Conservation (phyloP, 2,797 vertebrate species). For the Otolemur crassicaudatus region DNA sequence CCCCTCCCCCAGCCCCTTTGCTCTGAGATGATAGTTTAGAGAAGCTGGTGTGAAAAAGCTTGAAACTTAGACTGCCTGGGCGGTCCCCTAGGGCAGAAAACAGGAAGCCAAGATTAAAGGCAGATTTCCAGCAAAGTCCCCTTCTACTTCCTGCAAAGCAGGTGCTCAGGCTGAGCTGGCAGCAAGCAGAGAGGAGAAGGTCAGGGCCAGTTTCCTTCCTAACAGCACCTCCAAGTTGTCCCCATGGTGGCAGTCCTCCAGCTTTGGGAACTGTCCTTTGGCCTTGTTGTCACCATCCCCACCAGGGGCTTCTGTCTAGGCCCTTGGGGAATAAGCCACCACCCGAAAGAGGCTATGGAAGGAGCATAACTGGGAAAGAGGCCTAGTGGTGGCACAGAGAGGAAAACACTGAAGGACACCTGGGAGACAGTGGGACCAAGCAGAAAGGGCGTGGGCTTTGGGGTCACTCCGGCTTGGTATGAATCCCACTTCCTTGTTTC, state of each 20-base stretch:
- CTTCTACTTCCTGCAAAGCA: constrained; percentile 78
- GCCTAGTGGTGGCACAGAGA: not conserved
- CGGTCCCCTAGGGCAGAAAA: constrained; percentile 81
- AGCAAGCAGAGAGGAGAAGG: not conserved
- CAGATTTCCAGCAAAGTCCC: constrained; percentile 80
- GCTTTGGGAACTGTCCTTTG: not conserved
- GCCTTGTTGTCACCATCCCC: not conserved
- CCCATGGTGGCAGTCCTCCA: not conserved
- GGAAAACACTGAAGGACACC: not conserved
- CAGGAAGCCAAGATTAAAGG: constrained; percentile 84
- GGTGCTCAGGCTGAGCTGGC: constrained; percentile 70
- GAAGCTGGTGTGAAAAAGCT: constrained; percentile 79
- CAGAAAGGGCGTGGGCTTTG: not conserved
- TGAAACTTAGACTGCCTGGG: constrained; percentile 70
- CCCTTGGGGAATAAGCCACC: not conserved
- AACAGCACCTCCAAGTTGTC: not conserved
- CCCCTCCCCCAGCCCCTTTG: constrained; percentile 21
- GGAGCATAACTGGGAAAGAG: not conserved
- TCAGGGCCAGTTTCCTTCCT: not conserved
- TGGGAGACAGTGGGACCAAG: not conserved
- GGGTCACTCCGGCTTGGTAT: not conserved
- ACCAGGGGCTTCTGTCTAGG: not conserved
- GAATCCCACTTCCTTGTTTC: not conserved
- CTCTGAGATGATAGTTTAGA: constrained; percentile 76
- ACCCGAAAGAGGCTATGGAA: not conserved